phyloP scores from a whole-genome alignment of 2,888 invertebrate genomes.

The Ischnura elegans region DNA sequence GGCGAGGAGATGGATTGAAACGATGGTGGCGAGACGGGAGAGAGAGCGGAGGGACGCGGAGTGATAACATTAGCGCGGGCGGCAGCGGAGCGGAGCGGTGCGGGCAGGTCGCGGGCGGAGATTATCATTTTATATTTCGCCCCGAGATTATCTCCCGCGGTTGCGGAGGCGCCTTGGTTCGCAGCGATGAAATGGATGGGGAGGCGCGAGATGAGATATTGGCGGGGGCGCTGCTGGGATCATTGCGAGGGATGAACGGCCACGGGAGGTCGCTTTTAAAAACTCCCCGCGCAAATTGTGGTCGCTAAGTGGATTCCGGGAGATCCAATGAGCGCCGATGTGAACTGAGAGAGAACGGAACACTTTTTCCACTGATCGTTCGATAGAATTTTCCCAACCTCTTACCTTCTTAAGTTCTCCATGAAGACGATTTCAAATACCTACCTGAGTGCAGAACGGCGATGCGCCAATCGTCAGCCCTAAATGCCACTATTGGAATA shows the following conservation, averaged over 20 bases:
- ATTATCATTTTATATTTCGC: constrained; percentile 31
- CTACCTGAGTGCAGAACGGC: too few relatives aligned
- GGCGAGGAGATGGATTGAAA: not conserved
- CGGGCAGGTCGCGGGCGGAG: not conserved
- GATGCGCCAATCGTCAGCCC: too few relatives aligned
- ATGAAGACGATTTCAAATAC: too few relatives aligned
- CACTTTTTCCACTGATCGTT: too few relatives aligned
- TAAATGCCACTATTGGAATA: too few relatives aligned
- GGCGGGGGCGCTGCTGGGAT: not conserved
- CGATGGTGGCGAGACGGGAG: not conserved
- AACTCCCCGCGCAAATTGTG: too few relatives aligned
- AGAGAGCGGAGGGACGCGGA: not conserved
- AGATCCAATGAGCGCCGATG: too few relatives aligned
- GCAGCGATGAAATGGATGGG: not conserved
- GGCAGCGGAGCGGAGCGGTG: constrained; percentile 14
- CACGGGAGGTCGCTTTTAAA: too few relatives aligned
- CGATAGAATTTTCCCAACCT: too few relatives aligned
- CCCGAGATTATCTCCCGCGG: not conserved
- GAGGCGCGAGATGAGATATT: not conserved
- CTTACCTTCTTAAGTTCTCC: too few relatives aligned
- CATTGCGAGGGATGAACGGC: not conserved
- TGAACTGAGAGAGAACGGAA: too few relatives aligned
- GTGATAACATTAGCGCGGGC: not conserved
- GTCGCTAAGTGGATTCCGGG: not conserved
- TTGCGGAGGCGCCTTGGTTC: not conserved